phyloP scores from a whole-genome alignment of 2,113 vertebrate species.

The Strix uralensis region DNA sequence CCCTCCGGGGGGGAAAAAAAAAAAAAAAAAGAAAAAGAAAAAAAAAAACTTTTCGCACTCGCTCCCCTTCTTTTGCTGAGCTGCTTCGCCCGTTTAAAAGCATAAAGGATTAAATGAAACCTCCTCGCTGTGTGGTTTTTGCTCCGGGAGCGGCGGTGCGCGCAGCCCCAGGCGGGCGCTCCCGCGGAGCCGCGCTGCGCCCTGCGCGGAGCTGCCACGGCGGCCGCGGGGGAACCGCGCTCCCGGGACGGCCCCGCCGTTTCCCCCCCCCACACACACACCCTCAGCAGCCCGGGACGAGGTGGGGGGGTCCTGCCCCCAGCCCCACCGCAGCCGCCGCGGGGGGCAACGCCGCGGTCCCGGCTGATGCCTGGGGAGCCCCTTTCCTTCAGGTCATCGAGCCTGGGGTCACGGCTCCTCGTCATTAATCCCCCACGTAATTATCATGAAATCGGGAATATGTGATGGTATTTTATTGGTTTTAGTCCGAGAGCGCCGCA shows the following conservation, averaged over 20 bases:
- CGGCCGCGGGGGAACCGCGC: background rate
- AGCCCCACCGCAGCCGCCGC: background rate
- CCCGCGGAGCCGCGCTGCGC: background rate
- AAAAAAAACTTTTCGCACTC: background rate
- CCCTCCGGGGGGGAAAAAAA: background rate
- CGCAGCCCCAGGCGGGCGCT: background rate
- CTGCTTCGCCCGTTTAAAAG: background rate
- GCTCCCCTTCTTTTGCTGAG: background rate
- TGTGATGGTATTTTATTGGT: background rate
- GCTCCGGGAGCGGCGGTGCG: background rate
- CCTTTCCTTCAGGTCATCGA: background rate
- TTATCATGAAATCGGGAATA: background rate
- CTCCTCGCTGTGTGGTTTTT: no score
- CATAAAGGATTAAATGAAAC: background rate
- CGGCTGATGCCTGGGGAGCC: background rate
- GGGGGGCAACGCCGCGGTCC: background rate
- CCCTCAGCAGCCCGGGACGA: background rate
- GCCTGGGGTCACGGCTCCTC: background rate
- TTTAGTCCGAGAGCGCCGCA: background rate
- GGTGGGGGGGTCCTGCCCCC: background rate
- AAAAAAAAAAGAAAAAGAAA: background rate
- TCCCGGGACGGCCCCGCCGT: background rate
- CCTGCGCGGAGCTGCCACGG: constrained; percentile 63
- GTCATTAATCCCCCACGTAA: background rate
- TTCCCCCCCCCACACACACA: no score